Evolutionary conservation across 2,888 invertebrate species (phyloP).

Genomic region (Ceraclea dissimilis): DNA sequence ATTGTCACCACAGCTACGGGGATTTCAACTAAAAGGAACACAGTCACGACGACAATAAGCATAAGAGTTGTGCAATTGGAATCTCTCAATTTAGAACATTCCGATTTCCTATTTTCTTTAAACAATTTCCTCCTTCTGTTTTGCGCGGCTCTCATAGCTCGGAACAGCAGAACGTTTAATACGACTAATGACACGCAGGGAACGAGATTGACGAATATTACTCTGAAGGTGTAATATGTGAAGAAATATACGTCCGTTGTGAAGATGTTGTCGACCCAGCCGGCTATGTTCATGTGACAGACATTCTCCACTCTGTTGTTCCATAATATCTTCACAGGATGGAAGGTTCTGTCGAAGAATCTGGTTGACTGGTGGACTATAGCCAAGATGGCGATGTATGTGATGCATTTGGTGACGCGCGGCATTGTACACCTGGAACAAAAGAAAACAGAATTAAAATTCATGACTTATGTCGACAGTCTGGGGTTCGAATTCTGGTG

Average conservation of each 20-base stretch:
- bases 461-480: too few species aligned
- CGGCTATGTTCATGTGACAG: constrained; percentile 55
- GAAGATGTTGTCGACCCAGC: constrained; percentile 62
- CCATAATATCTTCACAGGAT: constrained; percentile 61
- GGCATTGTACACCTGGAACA: constrained; percentile 55
- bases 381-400: constrained; percentile 71
- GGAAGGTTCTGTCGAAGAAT: constrained; percentile 65
- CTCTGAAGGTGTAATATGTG: constrained; percentile 75
- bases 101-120: constrained; percentile 68
- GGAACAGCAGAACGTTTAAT: constrained; percentile 79
- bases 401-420: constrained; percentile 69
- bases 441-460: constrained; percentile 4
- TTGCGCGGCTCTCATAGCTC: constrained; percentile 79
- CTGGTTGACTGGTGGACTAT: constrained; percentile 76
- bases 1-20: constrained; percentile 77
- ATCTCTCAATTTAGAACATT: constrained; percentile 70
- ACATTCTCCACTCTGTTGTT: constrained; percentile 58
- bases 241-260: constrained; percentile 73
- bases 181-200: constrained; percentile 86
- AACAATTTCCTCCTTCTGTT: constrained; percentile 68
- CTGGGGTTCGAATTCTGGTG: too few species aligned
- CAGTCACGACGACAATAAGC: constrained; percentile 81
- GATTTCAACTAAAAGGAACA: constrained; percentile 75
- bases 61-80: constrained; percentile 82
- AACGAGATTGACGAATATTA: constrained; percentile 83